phyloP scores from a whole-genome alignment of 1,140 invertebrate species.

The Megathymus violae region DNA sequence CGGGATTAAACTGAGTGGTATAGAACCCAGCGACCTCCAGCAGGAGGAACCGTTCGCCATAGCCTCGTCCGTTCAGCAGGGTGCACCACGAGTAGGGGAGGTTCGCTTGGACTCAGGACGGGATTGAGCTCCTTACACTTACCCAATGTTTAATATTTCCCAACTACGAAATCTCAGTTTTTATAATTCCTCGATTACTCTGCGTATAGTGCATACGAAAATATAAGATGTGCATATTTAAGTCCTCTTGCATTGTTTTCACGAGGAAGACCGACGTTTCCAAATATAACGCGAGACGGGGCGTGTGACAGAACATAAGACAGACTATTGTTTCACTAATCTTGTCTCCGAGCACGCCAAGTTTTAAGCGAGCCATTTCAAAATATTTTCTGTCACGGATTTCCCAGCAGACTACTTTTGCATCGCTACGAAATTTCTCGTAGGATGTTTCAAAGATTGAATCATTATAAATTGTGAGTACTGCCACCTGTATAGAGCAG shows the following conservation, averaged over 20 bases:
- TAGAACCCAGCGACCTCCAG: too few species aligned
- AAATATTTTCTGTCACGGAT: constrained; percentile 67
- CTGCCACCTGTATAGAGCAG: too few species aligned
- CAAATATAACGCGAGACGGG: constrained; percentile 31
- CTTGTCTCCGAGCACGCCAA: constrained; percentile 46
- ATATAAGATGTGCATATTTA: constrained; percentile 20
- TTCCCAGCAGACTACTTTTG: constrained; percentile 53
- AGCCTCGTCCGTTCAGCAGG: too few species aligned
- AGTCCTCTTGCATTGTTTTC: constrained; percentile 14
- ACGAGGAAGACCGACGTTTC: constrained; percentile 17
- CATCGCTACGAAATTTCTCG: constrained; percentile 44
- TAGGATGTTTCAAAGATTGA: constrained; percentile 34
- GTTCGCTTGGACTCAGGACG: too few species aligned
- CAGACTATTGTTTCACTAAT: constrained; percentile 42
- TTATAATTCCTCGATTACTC: constrained; percentile 7
- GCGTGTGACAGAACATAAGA: constrained; percentile 33
- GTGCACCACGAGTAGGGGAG: too few species aligned
- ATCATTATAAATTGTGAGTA: too few species aligned
- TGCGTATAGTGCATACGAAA: constrained; percentile 12
- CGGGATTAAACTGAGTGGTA: too few species aligned
- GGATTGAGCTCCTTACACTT: too few species aligned
- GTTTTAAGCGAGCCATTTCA: constrained; percentile 63
- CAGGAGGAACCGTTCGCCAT: too few species aligned
- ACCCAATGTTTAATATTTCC: too few species aligned
- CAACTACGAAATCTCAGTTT: too few species aligned